Evolutionary conservation across 92 coral and sea anemone species (phyloP).

Genomic region (Palythoa heliodiscus): DNA sequence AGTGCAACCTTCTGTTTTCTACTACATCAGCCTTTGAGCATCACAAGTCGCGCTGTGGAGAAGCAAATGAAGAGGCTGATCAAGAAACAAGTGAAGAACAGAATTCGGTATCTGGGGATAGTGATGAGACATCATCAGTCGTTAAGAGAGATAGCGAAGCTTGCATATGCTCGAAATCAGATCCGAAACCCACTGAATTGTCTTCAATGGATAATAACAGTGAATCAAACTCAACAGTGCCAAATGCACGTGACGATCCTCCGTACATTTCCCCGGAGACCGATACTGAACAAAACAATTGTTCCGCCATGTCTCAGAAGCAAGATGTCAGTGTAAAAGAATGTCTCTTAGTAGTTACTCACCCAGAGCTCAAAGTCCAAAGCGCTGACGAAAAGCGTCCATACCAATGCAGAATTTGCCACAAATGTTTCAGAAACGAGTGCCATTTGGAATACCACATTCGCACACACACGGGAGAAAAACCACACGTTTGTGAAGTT

Average conservation of each 20-base stretch:
- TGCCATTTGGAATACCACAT: conserved; percentile 42
- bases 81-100: not conserved
- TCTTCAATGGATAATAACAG: not conserved
- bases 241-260: not conserved
- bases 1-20: conserved; percentile 22
- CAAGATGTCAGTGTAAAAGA: not conserved
- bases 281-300: not conserved
- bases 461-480: conserved; percentile 46
- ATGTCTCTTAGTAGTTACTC: not conserved
- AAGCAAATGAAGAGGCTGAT: not conserved
- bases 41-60: conserved; percentile 27
- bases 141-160: not conserved
- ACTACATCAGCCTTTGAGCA: conserved; percentile 28
- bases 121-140: not conserved
- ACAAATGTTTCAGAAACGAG: conserved; percentile 38
- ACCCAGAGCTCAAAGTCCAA: conserved; percentile 28
- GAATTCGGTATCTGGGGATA: not conserved
- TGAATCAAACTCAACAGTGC: not conserved
- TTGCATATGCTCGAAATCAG: conserved; percentile 15
- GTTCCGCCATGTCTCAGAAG: not conserved
- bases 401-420: conserved; percentile 33
- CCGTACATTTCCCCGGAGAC: not conserved
- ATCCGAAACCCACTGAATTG: not conserved
- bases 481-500: conserved; percentile 31
- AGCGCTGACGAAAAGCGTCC: conserved; percentile 30